phyloP scores from a whole-genome alignment of 2,888 invertebrate genomes.

The Lasioglossum lativentre region DNA sequence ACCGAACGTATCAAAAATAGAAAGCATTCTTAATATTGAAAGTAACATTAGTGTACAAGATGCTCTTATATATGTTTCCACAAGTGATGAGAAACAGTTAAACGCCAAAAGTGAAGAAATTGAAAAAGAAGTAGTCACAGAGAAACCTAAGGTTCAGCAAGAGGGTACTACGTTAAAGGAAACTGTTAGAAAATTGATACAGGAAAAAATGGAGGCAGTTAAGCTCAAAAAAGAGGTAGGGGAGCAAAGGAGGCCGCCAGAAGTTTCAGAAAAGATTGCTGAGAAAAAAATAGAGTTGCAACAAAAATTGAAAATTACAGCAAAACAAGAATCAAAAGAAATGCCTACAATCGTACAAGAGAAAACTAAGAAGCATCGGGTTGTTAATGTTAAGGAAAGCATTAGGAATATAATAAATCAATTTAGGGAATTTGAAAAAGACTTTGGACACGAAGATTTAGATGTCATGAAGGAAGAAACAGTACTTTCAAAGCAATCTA shows the following conservation, averaged over 20 bases:
- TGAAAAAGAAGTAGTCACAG: constrained; percentile 56
- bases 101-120: constrained; percentile 22
- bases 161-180: constrained; percentile 72
- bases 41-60: constrained; percentile 34
- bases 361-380: constrained; percentile 56
- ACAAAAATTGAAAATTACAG: constrained; percentile 66
- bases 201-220: constrained; percentile 86
- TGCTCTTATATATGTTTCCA: constrained; percentile 26
- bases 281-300: constrained; percentile 67
- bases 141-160: constrained; percentile 57
- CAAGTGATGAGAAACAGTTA: constrained; percentile 30
- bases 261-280: constrained; percentile 61
- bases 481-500: constrained; percentile 2
- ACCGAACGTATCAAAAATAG: constrained; percentile 19
- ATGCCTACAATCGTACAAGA: constrained; percentile 82
- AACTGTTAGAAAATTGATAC: constrained; percentile 79
- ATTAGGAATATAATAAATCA: constrained; percentile 82
- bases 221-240: constrained; percentile 85
- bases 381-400: constrained; percentile 77
- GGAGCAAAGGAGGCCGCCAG: constrained; percentile 47
- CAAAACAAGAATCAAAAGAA: constrained; percentile 68
- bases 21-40: constrained; percentile 40
- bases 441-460: constrained; percentile 75
- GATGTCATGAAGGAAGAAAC: constrained; percentile 52
- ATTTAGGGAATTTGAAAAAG: constrained; percentile 81